phyloP scores from a whole-genome alignment of 2,113 vertebrate genomes.

The Larimichthys polyactis region DNA sequence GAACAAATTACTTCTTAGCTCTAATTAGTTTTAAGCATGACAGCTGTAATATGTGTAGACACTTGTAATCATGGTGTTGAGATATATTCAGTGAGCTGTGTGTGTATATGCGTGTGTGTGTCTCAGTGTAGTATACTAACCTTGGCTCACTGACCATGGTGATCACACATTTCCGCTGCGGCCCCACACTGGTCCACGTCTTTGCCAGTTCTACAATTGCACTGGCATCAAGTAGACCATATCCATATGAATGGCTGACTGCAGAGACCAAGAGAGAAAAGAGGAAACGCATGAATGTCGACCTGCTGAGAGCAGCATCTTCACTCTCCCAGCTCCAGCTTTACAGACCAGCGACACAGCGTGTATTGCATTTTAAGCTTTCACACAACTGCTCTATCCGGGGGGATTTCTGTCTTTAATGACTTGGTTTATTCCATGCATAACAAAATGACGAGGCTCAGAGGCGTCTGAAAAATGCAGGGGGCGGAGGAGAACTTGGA shows the following conservation, averaged over 20 bases:
- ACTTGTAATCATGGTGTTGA: slow-evolving; percentile 3
- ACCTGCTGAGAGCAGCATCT: slow-evolving; percentile 26
- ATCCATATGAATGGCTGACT: slow-evolving; percentile 99
- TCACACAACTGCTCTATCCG: slow-evolving; percentile 4
- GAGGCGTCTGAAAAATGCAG: slow-evolving; percentile 15
- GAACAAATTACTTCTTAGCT: slow-evolving; percentile 11
- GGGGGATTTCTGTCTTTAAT: background rate
- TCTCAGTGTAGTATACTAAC: slow-evolving; percentile 76
- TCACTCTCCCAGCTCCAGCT: slow-evolving; percentile 11
- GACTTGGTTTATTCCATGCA: slow-evolving; percentile 20
- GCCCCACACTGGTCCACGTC: slow-evolving; percentile 92
- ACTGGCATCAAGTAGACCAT: slow-evolving; percentile 92
- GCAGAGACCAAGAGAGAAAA: slow-evolving; percentile 51
- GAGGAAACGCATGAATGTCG: slow-evolving; percentile 47
- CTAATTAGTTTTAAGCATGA: background rate
- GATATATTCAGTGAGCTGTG: slow-evolving; percentile 2
- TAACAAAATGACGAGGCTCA: slow-evolving; percentile 17
- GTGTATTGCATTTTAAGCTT: background rate
- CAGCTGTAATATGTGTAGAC: slow-evolving; percentile 5
- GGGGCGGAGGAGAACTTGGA: slow-evolving; percentile 20
- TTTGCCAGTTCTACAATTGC: slow-evolving; percentile 91
- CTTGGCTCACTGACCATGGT: slow-evolving; percentile 90
- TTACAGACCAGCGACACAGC: slow-evolving; percentile 1
- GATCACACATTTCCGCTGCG: slow-evolving; percentile 92
- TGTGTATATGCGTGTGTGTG: background rate